Evolutionary conservation across 2,113 vertebrate species (phyloP), one percentile per base, ranked within the genome.

Genomic region (Cheilinus undulatus): DNA sequence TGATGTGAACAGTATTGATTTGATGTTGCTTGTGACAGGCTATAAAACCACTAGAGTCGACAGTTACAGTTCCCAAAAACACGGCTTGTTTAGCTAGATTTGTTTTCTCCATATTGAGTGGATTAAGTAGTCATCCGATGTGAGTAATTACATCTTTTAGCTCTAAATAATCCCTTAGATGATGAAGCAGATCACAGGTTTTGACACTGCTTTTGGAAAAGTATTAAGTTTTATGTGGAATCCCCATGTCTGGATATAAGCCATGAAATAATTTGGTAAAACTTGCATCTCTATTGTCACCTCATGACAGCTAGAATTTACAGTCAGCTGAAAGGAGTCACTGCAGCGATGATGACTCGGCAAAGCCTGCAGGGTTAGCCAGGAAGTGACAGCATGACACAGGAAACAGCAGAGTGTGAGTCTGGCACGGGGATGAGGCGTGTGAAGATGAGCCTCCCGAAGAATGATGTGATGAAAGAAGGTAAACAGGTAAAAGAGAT

Each of bases 281-380:
- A 12, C 12, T 52, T 59, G 17, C 4, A 0, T 64, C 17, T 60
- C 11, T 22, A 26, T 66, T 74, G 27, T 71, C 50, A 40, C 20
- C 24, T 34, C 27, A 0, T 40, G 43, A 61, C 17, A 40, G n/a
- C 38, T 36, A 63, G 38, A 54, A 34, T 8, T 83, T 15, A 71
- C 19, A 63, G 24, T 79, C 59, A 56, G 63, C 60, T 52, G 15
- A 68, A 75, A 68, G 3, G 9, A 38, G 45, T 70, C 69, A 43
- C 65, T 58, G 26, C 19, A 1, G 53, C 17, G 53, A 57, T 64
- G 76, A 76, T 85, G 81, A 88, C 64, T 76, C 49, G 28, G 54
- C 73, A 71, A 52, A 66, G 20, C 51, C 63, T 75, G 51, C n/a
- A 45, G 49, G 69, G 57, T 62, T 65, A 45, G 56, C 59, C 50